Evolutionary conservation across 2,797 vertebrate genomes (phyloP), one percentile per base, ranked within the genome.

Genomic region (Microchirus variegatus): DNA sequence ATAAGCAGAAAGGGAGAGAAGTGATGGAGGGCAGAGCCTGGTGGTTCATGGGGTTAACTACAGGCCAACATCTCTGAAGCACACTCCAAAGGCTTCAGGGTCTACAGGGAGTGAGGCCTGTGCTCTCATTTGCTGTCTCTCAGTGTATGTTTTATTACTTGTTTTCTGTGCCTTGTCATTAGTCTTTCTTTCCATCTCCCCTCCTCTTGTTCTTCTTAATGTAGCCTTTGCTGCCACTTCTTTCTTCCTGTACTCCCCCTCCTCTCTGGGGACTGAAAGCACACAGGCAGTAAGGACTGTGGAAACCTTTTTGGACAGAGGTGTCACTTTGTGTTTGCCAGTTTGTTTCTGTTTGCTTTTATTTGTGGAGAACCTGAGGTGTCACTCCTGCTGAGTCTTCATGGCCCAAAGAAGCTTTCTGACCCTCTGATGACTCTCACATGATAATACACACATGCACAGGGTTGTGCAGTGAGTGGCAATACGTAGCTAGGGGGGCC

Each of bases 11-110:
- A 72, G 72, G 36, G 73, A 79, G 78, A 75, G 63, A 81, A 86
- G 83, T 69, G 63, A 89, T 82, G 81, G 79, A 81, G 82, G 85
- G 80, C 65, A 83, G 81, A 83, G 74, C 61, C 72, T 63, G 67
- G 65, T 71, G 70, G 87, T 85, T 89, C 81, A 67, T 58, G 75
- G 85, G 88, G 87, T 90, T 90, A 90, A 91, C 77, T 78, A 80
- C 73, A 81, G 83, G 84, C 83, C 79, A 89, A 40, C 59, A 54
- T 81, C 78, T 86, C 73, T 77, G 55, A 62, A 75, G 81, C 77
- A 70, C 73, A 73, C 75, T 87, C 64, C 54, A 85, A 87, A 85
- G 59, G 22, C 75, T 61, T 66, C 41, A n/a, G 52, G 56, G 73
- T 89, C 73, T 67, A 13, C 46, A 47, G 75, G 74, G 65, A 48